Percentiles rank a stretch among this genome's conserved stretches.
Evolutionary conservation across 2,797 vertebrate genomes (phyloP).

Genomic region (Prunella strophiata): DNA sequence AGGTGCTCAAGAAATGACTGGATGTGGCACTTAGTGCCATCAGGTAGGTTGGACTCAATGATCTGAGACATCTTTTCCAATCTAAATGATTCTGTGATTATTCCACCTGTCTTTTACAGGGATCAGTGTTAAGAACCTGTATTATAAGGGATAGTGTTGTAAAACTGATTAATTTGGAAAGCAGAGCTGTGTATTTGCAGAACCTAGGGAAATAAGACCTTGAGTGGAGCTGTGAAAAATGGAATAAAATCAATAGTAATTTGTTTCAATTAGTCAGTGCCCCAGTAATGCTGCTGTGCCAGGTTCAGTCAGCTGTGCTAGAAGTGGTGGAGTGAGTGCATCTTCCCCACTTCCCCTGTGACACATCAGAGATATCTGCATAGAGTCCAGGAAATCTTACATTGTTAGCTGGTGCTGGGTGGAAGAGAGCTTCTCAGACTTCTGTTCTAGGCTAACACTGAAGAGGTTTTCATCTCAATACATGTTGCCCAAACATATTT

Average conservation of each 20-base stretch:
- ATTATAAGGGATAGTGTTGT: not conserved
- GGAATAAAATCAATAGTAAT: not conserved
- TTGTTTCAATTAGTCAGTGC: not conserved
- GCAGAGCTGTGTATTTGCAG: not conserved
- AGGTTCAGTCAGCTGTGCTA: not conserved
- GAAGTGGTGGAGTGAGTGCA: not conserved
- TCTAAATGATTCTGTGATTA: not conserved
- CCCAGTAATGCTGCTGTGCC: not conserved
- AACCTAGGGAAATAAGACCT: not conserved
- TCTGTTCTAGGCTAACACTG: not conserved
- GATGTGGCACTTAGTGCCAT: not conserved
- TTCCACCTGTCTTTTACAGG: not conserved
- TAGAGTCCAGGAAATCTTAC: not conserved
- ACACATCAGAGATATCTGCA: not conserved
- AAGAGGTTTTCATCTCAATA: not conserved
- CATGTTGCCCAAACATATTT: not conserved
- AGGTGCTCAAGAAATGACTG: not conserved
- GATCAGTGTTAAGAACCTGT: not conserved
- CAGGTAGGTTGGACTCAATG: not conserved
- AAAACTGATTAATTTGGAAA: not conserved
- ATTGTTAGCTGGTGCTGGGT: not conserved
- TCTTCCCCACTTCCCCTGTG: not conserved
- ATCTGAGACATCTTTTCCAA: not conserved
- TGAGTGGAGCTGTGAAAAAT: not conserved
- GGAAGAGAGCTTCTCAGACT: not conserved